These are phyloP conservation scores for Spea bombifrons DNA, from an alignment of 2,113 vertebrate species.

Conservation along the genomic window DNA sequence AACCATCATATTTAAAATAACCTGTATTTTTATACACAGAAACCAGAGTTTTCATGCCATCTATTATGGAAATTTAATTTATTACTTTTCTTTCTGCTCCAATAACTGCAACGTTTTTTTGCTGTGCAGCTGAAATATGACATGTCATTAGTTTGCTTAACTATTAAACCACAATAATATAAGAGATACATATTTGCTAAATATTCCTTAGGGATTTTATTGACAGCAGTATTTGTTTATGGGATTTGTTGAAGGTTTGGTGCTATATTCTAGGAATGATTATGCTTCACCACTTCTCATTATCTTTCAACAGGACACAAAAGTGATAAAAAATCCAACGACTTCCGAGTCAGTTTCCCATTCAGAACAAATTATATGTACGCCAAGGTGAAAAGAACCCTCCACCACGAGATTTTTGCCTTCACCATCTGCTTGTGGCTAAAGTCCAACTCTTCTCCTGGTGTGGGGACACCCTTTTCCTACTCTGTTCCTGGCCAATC, in stretches of 20 bases:
- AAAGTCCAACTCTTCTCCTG: constrained; percentile 86
- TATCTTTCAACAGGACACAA: constrained; percentile 44
- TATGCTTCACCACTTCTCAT: constrained; percentile 19
- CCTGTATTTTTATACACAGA: no score
- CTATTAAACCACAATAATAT: constrained; percentile 1
- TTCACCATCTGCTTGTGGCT: constrained; percentile 98
- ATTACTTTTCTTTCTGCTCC: no score
- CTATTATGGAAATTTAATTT: no score
- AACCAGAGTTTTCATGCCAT: no score
- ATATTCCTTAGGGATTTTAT: neutral
- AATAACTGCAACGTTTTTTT: no score
- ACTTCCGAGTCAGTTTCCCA: constrained; percentile 62
- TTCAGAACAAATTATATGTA: constrained; percentile 96
- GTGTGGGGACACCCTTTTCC: constrained; percentile 93
- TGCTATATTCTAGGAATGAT: neutral
- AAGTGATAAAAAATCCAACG: constrained; percentile 42
- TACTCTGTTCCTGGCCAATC: constrained; percentile 93
- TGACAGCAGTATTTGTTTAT: neutral
- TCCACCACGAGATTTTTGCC: constrained; percentile 92
- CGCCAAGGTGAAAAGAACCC: constrained; percentile 90
- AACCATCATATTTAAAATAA: no score
- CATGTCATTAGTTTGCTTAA: neutral
- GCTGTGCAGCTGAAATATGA: no score
- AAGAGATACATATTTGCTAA: neutral
- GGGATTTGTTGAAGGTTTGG: constrained; percentile 16